Evolutionary conservation across 2,888 invertebrate genomes (phyloP).

Genomic region (Toxonevra muliebris): DNA sequence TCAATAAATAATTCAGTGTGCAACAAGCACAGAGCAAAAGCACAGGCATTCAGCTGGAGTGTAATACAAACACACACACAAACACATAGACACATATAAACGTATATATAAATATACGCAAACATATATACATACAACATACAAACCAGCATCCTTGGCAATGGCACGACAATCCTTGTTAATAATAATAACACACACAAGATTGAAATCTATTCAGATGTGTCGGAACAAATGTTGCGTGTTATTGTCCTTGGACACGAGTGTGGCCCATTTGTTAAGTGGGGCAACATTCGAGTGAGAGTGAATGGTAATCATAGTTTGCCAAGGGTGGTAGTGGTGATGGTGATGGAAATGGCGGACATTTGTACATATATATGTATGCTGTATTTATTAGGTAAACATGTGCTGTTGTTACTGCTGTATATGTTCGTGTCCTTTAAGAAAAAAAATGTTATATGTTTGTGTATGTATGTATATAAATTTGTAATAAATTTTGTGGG

Average conservation of each 20-base stretch:
- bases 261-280: not conserved
- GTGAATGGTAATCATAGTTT: too few relatives aligned
- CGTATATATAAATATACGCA: not conserved
- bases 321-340: too few relatives aligned
- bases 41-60: conserved; percentile 6
- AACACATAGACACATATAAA: conserved; percentile 31
- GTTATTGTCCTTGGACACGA: conserved; percentile 44
- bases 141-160: not conserved
- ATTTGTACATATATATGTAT: too few relatives aligned
- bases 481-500: too few relatives aligned
- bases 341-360: too few relatives aligned
- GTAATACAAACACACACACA: conserved; percentile 20
- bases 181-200: conserved; percentile 26
- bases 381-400: too few relatives aligned
- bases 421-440: too few relatives aligned
- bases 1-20: conserved; percentile 56
- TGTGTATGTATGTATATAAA: too few relatives aligned
- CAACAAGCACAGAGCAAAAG: conserved; percentile 48
- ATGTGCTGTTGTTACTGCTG: too few relatives aligned
- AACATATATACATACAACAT: not conserved
- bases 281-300: too few relatives aligned
- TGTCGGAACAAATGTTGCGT: conserved; percentile 47
- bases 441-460: too few relatives aligned
- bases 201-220: conserved; percentile 53
- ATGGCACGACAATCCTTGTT: too few relatives aligned